These are phyloP conservation scores for Sebastes paucispinis DNA, from an alignment of 2,797 vertebrate species.

Conservation along the genomic window DNA sequence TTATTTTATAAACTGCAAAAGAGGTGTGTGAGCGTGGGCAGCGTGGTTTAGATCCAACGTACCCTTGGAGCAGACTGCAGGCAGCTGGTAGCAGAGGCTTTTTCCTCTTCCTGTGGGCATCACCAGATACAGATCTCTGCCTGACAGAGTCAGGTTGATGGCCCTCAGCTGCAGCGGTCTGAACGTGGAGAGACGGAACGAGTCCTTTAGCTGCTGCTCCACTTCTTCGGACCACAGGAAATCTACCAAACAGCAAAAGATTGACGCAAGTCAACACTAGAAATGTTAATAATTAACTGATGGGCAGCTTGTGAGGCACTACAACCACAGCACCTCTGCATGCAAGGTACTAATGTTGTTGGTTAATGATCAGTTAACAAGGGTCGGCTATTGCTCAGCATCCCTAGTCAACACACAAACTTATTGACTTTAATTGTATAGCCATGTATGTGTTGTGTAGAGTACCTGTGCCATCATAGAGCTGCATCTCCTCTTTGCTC, in stretches of 20 bases:
- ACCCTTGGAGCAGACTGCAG: slow-evolving; percentile 92
- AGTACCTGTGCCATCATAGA: slow-evolving; percentile 88
- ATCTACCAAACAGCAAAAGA: slow-evolving; percentile 73
- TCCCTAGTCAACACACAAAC: background rate
- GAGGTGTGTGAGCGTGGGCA: background rate
- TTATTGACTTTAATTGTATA: background rate
- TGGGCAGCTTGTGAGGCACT: background rate
- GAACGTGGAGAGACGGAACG: slow-evolving; percentile 88
- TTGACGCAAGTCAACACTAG: background rate
- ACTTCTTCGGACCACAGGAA: slow-evolving; percentile 90
- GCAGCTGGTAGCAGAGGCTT: slow-evolving; percentile 96
- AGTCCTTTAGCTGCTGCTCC: slow-evolving; percentile 77
- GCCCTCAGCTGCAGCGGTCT: slow-evolving; percentile 90
- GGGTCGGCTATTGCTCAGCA: too few relatives aligned
- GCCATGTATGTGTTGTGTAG: background rate
- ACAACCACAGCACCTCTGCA: background rate
- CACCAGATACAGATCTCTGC: slow-evolving; percentile 91
- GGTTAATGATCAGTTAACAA: background rate
- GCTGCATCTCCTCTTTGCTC: slow-evolving; percentile 72
- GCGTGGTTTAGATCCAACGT: slow-evolving; percentile 2
- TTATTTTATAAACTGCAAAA: background rate
- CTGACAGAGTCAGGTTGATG: slow-evolving; percentile 90
- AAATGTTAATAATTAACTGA: too few relatives aligned
- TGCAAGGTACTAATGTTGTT: background rate
- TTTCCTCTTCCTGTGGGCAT: slow-evolving; percentile 98